Evolutionary conservation across 2,113 vertebrate species (phyloP), one percentile per base, ranked within the genome.

Genomic region (Syngnathus scovelli): DNA sequence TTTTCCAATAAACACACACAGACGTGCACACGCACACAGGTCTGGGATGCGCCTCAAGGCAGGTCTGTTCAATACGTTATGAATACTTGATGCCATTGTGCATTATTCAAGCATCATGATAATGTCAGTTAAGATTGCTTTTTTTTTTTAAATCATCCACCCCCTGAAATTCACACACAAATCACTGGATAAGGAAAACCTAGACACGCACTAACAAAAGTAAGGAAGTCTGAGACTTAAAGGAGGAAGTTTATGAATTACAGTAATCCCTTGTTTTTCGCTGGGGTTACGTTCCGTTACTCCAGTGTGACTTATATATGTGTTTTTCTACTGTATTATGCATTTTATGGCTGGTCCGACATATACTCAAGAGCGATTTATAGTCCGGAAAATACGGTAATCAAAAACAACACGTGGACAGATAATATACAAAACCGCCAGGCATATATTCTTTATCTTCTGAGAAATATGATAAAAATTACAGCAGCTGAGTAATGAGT

Each of bases 61-160:
- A 78, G 85, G 84, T 88, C 78, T 76, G 80, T 84, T 89, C 88
- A 82, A 90, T 91, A 89, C 81, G 71, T 84, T 88, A 90, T 92
- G 89, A 91, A 92, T 89, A 85, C 78, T 89, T 90, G 86, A 91
- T 90, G 84, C 79, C 86, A 62, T 82, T 55, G 83, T 91, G 86
- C 88, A 90, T 92, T 91, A 91, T 91, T 91, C 86, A 91, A 83
- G 81, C 81, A 86, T 89, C 89, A 88, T 89, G 85, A 91, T 90
- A 89, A 88, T 64, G 81, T 82, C 87, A 88, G 83, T 80, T 90
- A 86, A 41, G 60, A 61, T 18, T 8, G 41, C 13, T n/a, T 52
- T 52, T 10, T 48, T 48, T 5, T 21, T 21, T 52, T 52, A 52
- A 3, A 52, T 19, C 2, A n/a, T 8, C 8, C 8, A n/a, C 19